Evolutionary conservation across 2,797 vertebrate species (phyloP).

Genomic region (Taenioides sp.): DNA sequence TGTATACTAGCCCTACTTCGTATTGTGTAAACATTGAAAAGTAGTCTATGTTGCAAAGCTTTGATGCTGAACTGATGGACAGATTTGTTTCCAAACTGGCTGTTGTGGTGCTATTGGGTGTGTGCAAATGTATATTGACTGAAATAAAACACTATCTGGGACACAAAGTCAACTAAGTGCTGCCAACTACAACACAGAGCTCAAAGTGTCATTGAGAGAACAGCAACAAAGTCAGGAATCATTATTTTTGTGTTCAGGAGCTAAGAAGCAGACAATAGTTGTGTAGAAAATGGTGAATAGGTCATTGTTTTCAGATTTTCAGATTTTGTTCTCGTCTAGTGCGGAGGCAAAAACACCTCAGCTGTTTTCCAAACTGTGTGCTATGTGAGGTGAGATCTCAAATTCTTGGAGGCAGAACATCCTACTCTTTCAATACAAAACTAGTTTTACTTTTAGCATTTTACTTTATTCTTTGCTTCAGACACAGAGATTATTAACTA

Average conservation of each 20-base stretch:
- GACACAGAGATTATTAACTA: too few species aligned
- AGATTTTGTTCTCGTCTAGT: not conserved
- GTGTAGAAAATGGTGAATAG: not conserved
- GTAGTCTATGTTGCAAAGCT: not conserved
- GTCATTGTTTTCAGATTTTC: not conserved
- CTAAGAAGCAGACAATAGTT: not conserved
- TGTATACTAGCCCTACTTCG: too few species aligned
- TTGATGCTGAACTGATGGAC: not conserved
- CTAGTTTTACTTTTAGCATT: not conserved
- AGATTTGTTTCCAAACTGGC: conserved; percentile 1
- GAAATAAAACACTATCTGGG: not conserved
- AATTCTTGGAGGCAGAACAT: not conserved
- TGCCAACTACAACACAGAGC: not conserved
- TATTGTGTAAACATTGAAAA: not conserved
- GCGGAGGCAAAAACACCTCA: conserved; percentile 1
- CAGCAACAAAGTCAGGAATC: not conserved
- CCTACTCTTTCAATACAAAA: not conserved
- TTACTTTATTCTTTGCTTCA: not conserved
- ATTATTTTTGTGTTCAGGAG: not conserved
- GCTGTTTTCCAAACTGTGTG: not conserved
- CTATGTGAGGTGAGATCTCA: not conserved
- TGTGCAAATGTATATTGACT: not conserved
- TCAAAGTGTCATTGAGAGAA: not conserved
- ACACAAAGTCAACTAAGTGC: not conserved
- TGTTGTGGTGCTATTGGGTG: not conserved